These are phyloP conservation scores for Notechis scutatus DNA, from an alignment of 2,113 vertebrate species.

Conservation along the genomic window DNA sequence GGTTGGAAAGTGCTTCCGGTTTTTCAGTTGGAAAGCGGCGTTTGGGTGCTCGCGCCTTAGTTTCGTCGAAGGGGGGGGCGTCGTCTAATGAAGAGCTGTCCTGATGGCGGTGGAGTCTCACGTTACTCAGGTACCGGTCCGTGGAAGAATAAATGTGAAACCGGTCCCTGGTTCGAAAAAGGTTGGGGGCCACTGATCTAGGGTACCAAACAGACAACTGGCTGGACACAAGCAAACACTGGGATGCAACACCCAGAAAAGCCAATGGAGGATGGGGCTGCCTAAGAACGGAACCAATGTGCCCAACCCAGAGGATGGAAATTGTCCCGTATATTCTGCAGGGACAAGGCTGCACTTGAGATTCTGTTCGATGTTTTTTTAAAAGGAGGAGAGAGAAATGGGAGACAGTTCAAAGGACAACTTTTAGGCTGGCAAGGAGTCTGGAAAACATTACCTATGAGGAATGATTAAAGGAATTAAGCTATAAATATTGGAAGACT, in stretches of 20 bases:
- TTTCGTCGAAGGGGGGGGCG: too few relatives aligned
- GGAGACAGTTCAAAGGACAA: neutral
- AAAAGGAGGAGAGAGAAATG: neutral
- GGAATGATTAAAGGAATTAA: neutral
- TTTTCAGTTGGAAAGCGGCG: too few relatives aligned
- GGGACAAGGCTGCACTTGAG: neutral
- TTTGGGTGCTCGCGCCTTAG: too few relatives aligned
- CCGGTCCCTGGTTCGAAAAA: too few relatives aligned
- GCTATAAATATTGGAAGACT: neutral
- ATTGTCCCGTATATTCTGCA: neutral
- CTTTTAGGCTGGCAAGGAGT: neutral
- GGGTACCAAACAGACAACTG: neutral
- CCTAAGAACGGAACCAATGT: neutral
- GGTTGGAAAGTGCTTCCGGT: too few relatives aligned
- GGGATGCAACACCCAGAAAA: neutral
- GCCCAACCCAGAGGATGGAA: neutral
- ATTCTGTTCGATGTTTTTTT: neutral
- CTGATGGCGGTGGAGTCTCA: too few relatives aligned
- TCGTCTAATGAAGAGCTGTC: too few relatives aligned
- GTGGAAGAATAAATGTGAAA: too few relatives aligned
- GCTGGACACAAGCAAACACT: neutral
- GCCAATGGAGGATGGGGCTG: neutral
- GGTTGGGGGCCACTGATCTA: too few relatives aligned
- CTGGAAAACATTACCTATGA: neutral
- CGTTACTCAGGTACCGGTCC: too few relatives aligned